Conservation (phyloP, 2,888 invertebrate genomes). For the Salticus scenicus region DNA sequence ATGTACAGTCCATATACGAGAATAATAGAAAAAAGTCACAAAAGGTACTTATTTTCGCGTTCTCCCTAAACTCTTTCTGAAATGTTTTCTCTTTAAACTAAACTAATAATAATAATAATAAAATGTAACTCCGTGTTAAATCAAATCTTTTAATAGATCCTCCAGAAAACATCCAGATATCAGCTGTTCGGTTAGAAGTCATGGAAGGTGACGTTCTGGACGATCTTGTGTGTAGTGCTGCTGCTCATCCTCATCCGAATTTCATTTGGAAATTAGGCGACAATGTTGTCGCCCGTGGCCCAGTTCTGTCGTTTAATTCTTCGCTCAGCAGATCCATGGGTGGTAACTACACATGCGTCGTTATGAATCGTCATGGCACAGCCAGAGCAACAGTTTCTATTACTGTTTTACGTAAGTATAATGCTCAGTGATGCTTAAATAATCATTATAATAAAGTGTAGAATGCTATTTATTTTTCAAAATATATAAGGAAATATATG, state of each 20-base stretch:
- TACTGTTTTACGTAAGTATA: constrained; percentile 90
- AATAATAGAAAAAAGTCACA: too few species aligned
- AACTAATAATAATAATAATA: too few species aligned
- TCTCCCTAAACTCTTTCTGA: too few species aligned
- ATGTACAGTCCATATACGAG: too few species aligned
- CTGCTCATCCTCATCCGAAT: constrained; percentile 79
- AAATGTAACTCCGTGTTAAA: too few species aligned
- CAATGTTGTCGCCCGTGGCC: constrained; percentile 77
- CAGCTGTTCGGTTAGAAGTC: constrained; percentile 76
- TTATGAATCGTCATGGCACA: constrained; percentile 84
- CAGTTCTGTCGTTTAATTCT: constrained; percentile 80
- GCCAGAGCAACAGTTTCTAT: constrained; percentile 82
- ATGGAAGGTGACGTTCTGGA: constrained; percentile 74
- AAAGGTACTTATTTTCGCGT: too few species aligned
- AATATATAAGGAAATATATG: too few species aligned
- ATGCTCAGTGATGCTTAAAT: too few species aligned
- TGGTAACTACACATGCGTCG: constrained; percentile 85
- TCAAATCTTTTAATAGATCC: too few species aligned
- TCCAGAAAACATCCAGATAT: constrained; percentile 89
- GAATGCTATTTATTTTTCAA: too few species aligned
- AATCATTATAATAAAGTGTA: too few species aligned
- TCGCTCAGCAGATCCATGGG: constrained; percentile 83
- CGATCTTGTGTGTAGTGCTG: constrained; percentile 72
- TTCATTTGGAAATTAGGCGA: constrained; percentile 84
- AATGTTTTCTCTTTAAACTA: too few species aligned